Evolutionary conservation across 1,140 invertebrate genomes (phyloP).

Genomic region (Popillia japonica): DNA sequence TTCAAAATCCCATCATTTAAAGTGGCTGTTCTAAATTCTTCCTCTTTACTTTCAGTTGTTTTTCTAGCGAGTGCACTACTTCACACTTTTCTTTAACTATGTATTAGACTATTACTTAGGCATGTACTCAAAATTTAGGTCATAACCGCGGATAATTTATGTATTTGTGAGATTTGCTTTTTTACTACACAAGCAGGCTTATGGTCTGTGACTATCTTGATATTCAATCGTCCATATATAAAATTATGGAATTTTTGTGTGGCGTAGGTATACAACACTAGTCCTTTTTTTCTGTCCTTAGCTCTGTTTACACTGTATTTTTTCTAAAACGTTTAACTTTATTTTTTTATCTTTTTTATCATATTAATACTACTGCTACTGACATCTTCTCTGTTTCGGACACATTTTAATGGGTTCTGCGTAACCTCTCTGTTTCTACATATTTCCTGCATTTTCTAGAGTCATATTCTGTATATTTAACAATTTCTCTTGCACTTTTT

Average conservation of each 20-base stretch:
- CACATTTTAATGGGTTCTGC: conserved; percentile 31
- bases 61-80: conserved; percentile 5
- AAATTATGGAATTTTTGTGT: conserved; percentile 42
- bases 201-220: too few relatives aligned
- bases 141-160: too few relatives aligned
- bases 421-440: conserved; percentile 39
- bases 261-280: conserved; percentile 57
- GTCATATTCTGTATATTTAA: conserved; percentile 51
- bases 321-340: background rate
- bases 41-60: background rate
- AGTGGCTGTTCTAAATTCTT: background rate
- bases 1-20: conserved; percentile 14
- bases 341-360: conserved; percentile 15
- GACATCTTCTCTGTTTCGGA: conserved; percentile 23
- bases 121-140: too few relatives aligned
- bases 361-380: background rate
- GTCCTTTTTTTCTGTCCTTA: conserved; percentile 62
- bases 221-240: too few relatives aligned
- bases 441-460: conserved; percentile 49
- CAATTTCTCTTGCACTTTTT: conserved; percentile 51
- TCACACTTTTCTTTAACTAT: conserved; percentile 2
- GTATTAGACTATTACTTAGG: too few relatives aligned
- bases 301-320: too few relatives aligned
- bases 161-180: too few relatives aligned
- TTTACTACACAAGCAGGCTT: too few relatives aligned